Evolutionary conservation across 2,888 invertebrate species (phyloP).

Genomic region (Kryphioiulus occultus): DNA sequence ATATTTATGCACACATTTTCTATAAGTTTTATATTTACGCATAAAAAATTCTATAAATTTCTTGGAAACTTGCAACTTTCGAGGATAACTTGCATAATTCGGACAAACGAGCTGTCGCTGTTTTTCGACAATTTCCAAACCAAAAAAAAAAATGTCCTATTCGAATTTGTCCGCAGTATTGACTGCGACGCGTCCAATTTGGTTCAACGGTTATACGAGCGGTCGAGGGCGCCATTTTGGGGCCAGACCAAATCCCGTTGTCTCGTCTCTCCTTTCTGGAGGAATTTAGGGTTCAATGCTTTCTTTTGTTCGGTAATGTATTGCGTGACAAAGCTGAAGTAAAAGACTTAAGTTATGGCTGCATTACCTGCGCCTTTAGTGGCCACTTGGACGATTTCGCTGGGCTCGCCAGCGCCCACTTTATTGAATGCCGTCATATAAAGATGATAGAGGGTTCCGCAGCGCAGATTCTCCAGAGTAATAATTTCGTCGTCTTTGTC

Average conservation of each 20-base stretch:
- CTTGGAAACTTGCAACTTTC: too few species aligned
- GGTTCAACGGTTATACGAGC: too few species aligned
- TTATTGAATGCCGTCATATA: slow-evolving; percentile 60
- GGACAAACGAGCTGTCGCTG: too few species aligned
- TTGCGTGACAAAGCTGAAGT: slow-evolving; percentile 11
- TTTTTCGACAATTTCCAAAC: too few species aligned
- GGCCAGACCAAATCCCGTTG: neutral
- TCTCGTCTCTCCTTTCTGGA: neutral
- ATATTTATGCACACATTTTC: too few species aligned
- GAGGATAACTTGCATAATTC: too few species aligned
- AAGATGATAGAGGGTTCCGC: slow-evolving; percentile 62
- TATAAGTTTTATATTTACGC: too few species aligned
- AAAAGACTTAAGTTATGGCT: slow-evolving; percentile 44
- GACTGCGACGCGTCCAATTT: too few species aligned
- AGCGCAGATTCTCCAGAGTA: slow-evolving; percentile 58
- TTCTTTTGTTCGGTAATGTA: neutral
- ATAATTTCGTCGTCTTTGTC: slow-evolving; percentile 53
- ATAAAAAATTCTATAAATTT: too few species aligned
- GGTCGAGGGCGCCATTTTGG: neutral
- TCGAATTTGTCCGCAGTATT: too few species aligned
- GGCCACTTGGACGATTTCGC: slow-evolving; percentile 59
- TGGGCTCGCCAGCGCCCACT: slow-evolving; percentile 60
- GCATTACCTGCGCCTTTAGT: slow-evolving; percentile 62
- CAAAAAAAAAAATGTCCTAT: too few species aligned
- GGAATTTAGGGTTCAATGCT: neutral